Percentiles rank a stretch among this genome's conserved stretches.
phyloP scores from a whole-genome alignment of 2,888 invertebrate genomes.

The Fragum whitleyi region DNA sequence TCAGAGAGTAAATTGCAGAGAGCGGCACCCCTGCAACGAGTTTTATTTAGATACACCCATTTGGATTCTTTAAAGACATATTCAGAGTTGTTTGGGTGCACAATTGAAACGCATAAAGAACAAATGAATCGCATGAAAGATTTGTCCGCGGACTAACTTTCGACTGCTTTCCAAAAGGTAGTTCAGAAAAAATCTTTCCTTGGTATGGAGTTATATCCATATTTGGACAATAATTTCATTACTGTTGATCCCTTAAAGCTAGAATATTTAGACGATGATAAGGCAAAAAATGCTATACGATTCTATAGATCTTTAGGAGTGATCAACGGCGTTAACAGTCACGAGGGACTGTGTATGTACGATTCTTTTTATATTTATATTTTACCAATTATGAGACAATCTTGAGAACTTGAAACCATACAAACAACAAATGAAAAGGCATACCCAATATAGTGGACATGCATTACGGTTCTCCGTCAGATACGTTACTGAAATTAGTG shows the following conservation, averaged over 20 bases:
- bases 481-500: not conserved
- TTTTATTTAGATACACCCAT: not conserved
- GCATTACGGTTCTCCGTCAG: not conserved
- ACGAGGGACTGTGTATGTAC: slow-evolving; percentile 4
- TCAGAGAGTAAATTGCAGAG: slow-evolving; percentile 21
- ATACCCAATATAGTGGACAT: not conserved
- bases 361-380: not conserved
- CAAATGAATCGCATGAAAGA: slow-evolving; percentile 2
- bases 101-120: not conserved
- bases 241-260: not conserved
- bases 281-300: not conserved
- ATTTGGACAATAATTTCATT: slow-evolving; percentile 23
- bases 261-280: not conserved
- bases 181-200: not conserved
- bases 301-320: slow-evolving; percentile 20
- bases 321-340: slow-evolving; percentile 16
- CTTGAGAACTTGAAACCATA: slow-evolving; percentile 7
- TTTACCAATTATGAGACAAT: slow-evolving; percentile 3
- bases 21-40: slow-evolving; percentile 23
- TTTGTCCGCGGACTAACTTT: not conserved
- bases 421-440: not conserved
- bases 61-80: not conserved
- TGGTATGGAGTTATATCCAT: not conserved
- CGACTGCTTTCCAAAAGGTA: not conserved
- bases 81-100: not conserved